Percentiles rank a stretch among this genome's conserved stretches.
phyloP scores from a whole-genome alignment of 2,113 vertebrate species.

The Muscicapa adusta region DNA sequence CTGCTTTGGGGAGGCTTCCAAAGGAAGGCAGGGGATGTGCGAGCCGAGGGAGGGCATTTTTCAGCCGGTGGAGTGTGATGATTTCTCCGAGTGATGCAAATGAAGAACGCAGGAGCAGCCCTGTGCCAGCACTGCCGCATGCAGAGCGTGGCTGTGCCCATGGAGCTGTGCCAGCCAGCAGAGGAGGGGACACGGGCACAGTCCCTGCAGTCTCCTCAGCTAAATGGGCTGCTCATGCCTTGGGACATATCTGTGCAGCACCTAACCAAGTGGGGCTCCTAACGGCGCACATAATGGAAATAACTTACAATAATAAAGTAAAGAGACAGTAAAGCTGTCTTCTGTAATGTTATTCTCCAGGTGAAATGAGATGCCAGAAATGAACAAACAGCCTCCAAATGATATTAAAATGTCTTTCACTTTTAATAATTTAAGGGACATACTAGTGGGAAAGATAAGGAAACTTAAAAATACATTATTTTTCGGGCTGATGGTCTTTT shows the following conservation, averaged over 20 bases:
- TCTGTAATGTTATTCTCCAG: conserved; percentile 26
- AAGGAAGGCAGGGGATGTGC: not conserved
- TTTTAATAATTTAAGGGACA: conserved; percentile 49
- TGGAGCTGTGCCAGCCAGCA: not conserved
- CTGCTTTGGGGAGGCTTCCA: not conserved
- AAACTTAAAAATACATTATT: conserved; percentile 27
- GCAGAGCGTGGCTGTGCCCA: not conserved
- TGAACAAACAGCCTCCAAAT: conserved; percentile 33
- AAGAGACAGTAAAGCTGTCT: conserved; percentile 56
- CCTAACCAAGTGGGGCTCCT: conserved; percentile 15
- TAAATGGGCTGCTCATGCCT: not conserved
- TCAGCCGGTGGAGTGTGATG: not conserved
- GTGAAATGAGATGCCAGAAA: conserved; percentile 48
- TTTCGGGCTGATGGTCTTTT: not conserved
- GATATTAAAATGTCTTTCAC: conserved; percentile 38
- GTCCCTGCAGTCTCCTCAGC: not conserved
- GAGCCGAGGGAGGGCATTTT: not conserved
- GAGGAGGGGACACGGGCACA: not conserved
- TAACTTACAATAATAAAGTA: conserved; percentile 27
- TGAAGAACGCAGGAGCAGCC: not conserved
- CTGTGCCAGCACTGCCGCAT: not conserved
- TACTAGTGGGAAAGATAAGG: not conserved
- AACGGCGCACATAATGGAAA: not conserved
- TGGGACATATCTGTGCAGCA: not conserved
- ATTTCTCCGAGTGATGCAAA: not conserved